Percentiles rank a stretch among this genome's conserved stretches.
These are phyloP conservation scores for Mus spretus DNA, from an alignment of 2,797 vertebrate species.

Conservation along the genomic window DNA sequence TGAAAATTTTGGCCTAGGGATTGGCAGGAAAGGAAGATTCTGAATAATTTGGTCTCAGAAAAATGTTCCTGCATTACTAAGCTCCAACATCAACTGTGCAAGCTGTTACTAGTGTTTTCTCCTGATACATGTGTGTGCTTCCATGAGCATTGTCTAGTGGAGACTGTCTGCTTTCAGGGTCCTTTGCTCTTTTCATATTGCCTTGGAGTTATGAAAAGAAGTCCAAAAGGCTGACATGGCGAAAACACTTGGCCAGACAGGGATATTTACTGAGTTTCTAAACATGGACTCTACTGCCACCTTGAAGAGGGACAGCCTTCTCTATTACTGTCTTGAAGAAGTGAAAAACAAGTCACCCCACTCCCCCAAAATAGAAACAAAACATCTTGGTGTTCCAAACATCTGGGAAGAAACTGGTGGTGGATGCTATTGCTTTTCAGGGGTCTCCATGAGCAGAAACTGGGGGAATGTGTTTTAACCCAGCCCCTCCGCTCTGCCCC, in stretches of 20 bases:
- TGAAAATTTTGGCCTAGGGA: too few species aligned
- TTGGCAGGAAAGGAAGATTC: neutral
- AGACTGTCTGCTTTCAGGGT: neutral
- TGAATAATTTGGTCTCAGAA: neutral
- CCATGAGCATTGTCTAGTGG: neutral
- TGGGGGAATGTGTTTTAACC: neutral
- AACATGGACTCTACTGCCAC: neutral
- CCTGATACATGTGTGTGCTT: neutral
- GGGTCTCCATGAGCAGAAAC: neutral
- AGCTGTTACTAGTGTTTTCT: neutral
- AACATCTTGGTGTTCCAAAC: neutral
- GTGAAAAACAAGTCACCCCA: neutral
- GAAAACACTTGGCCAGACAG: neutral
- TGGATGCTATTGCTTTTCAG: neutral
- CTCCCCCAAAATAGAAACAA: neutral
- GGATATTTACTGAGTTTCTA: neutral
- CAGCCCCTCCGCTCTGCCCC: neutral
- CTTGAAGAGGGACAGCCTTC: neutral
- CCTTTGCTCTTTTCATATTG: neutral
- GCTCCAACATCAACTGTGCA: neutral
- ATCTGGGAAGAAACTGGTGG: neutral
- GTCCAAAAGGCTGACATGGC: neutral
- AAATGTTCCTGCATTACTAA: neutral
- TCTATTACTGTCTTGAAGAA: neutral
- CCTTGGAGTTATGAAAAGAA: constrained; percentile 33